Base-by-base conservation (phyloP, 2,113 vertebrate genomes). In the Cyanistes caeruleus region DNA sequence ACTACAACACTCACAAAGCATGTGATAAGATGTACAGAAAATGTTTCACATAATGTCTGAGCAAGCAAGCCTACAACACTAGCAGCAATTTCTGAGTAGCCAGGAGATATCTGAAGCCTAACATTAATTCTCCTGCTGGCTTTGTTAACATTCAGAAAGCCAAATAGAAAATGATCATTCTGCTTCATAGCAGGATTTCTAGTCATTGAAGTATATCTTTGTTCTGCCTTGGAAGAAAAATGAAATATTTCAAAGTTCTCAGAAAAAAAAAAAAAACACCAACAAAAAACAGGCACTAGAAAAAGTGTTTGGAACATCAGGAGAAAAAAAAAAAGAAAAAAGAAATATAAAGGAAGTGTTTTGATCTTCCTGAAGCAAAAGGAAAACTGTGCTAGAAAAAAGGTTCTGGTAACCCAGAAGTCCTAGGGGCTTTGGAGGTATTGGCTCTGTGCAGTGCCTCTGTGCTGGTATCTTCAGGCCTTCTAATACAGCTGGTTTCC, bases 71-170 rank as follows among this genome's bases (percentile, higher is more conserved):
- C 82, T 86, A 52, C 83, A 86, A 90, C 39, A 90, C 33, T 60
- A 87, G n/a, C 52, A 95, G 49, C 0, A 0, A 87, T 96, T 95
- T 92, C 74, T 92, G 87, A 89, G 93, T 94, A 93, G 81, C 92
- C 90, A 88, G 76, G 79, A 94, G 79, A 88, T 94, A 95, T 93
- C 60, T 90, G 88, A 96, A 96, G 79, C 85, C 90, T 90, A 80
- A 90, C 49, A 7, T 91, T 87, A 90, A 91, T 96, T 91, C 85
- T 96, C 93, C 87, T 90, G 85, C 87, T 94, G 90, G 75, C 75
- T 96, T 96, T 91, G 87, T 96, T 96, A 97, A 68, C 92, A 95
- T 90, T 96, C 95, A 97, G 92, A 95, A 93, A 96, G 86, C 72
- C 90, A 95, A 95, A 91, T 90, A 90, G 94, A 96, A 96, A 95